A percentile compares a stretch with the other conserved stretches of the same genome.
Evolutionary conservation across 2,797 vertebrate species (phyloP).

Genomic region (Acrossocheilus wenchowensis): DNA sequence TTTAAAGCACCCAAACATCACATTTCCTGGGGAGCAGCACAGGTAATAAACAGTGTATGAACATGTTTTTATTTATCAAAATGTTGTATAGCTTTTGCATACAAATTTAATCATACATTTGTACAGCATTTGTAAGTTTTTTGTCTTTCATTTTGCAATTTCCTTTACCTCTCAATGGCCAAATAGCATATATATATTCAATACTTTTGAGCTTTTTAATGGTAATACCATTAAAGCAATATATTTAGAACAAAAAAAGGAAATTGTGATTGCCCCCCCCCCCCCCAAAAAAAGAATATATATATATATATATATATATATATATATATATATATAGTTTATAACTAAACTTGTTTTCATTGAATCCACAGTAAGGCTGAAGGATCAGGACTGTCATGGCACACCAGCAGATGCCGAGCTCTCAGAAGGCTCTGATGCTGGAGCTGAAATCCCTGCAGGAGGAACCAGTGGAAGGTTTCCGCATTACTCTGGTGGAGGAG

Average conservation of each 20-base stretch:
- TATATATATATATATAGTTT: too few relatives aligned
- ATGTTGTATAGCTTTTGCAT: neutral
- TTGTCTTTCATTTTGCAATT: neutral
- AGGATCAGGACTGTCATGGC: conserved; percentile 79
- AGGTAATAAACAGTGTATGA: neutral
- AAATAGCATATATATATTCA: neutral
- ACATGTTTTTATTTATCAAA: neutral
- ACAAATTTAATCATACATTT: neutral
- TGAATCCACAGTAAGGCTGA: conserved; percentile 48
- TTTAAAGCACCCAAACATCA: conserved; percentile 13
- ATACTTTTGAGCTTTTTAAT: neutral
- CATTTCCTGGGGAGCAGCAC: conserved; percentile 15
- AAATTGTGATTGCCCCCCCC: neutral
- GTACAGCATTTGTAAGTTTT: neutral
- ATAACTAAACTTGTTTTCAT: neutral
- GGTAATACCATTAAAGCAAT: neutral
- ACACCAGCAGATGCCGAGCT: conserved; percentile 95
- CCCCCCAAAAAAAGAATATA: neutral
- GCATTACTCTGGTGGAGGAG: conserved; percentile 93
- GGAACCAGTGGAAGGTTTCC: conserved; percentile 95
- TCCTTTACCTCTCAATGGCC: neutral
- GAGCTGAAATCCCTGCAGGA: conserved; percentile 95
- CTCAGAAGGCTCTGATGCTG: conserved; percentile 95
- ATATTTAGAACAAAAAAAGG: neutral
- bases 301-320: neutral